Evolutionary conservation across 2,888 invertebrate genomes (phyloP).

Genomic region (Ectropis crepuscularia): DNA sequence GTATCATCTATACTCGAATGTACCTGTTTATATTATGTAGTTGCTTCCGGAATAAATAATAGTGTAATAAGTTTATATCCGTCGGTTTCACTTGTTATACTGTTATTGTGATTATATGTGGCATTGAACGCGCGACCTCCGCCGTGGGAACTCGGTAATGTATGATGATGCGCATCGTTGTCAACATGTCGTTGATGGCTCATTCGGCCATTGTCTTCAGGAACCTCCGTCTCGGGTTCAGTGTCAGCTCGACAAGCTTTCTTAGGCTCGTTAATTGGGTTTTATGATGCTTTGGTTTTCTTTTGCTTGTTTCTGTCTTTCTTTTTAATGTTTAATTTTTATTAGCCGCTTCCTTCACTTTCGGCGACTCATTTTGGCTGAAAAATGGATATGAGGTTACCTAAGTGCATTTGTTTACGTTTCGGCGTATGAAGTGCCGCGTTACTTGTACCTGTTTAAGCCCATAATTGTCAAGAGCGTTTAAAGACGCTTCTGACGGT

Average conservation of each 20-base stretch:
- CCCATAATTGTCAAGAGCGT: too few species aligned
- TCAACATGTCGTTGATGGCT: conserved; percentile 18
- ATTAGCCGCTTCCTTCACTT: too few species aligned
- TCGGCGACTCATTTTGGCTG: too few species aligned
- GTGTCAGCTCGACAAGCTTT: conserved; percentile 5
- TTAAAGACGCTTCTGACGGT: too few species aligned
- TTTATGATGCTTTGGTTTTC: not conserved
- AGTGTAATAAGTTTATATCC: conserved; percentile 50
- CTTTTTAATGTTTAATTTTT: too few species aligned
- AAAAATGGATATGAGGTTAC: too few species aligned
- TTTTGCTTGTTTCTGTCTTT: too few species aligned
- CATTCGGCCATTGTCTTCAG: conserved; percentile 15
- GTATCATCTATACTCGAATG: not conserved
- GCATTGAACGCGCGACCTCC: conserved; percentile 51
- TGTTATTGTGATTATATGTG: conserved; percentile 46
- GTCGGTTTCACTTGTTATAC: conserved; percentile 46
- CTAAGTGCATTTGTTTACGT: too few species aligned
- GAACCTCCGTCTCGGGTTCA: conserved; percentile 1
- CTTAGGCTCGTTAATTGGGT: not conserved
- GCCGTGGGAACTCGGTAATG: conserved; percentile 46
- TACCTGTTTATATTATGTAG: conserved; percentile 19
- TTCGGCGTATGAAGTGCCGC: too few species aligned
- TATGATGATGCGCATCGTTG: conserved; percentile 14
- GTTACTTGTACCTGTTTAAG: too few species aligned
- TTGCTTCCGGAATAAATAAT: conserved; percentile 40